Percentiles rank a stretch among this genome's conserved stretches.
phyloP scores from a whole-genome alignment of 2,113 vertebrate species.

The Eurystomus gularis region DNA sequence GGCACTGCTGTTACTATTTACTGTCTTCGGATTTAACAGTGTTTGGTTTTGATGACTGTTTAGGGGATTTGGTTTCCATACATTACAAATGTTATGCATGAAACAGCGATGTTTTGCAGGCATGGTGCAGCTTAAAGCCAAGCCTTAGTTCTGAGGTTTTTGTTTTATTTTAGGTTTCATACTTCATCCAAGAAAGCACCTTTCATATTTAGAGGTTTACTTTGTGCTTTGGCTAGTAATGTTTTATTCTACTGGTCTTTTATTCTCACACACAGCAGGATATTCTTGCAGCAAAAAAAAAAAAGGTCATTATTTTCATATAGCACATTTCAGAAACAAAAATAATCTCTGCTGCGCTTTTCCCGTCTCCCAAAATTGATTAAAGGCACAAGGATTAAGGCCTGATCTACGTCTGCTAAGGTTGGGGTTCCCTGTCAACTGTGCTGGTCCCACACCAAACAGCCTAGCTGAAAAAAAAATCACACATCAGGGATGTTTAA shows the following conservation, averaged over 20 bases:
- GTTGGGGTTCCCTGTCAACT: not conserved
- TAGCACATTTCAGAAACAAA: not conserved
- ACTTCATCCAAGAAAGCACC: not conserved
- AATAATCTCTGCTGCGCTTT: not conserved
- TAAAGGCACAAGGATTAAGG: not conserved
- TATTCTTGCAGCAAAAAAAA: not conserved
- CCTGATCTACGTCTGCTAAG: not conserved
- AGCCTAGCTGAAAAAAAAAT: not conserved
- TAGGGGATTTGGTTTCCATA: constrained; percentile 11
- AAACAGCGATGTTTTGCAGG: not conserved
- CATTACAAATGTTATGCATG: not conserved
- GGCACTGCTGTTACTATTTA: not conserved
- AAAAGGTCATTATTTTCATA: not conserved
- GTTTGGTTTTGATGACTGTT: constrained; percentile 14
- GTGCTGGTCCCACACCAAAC: not conserved
- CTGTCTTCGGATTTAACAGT: not conserved
- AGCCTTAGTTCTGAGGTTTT: not conserved
- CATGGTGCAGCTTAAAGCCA: not conserved
- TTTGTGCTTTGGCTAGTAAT: not conserved
- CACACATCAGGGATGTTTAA: not conserved
- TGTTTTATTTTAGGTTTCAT: not conserved
- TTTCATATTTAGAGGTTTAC: not conserved
- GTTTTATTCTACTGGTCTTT: not conserved
- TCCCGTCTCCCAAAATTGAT: not conserved
- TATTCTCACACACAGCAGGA: not conserved